A percentile compares a stretch with the other conserved stretches of the same genome.
Evolutionary conservation across 2,797 vertebrate species (phyloP).

Genomic region (Clamator glandarius): DNA sequence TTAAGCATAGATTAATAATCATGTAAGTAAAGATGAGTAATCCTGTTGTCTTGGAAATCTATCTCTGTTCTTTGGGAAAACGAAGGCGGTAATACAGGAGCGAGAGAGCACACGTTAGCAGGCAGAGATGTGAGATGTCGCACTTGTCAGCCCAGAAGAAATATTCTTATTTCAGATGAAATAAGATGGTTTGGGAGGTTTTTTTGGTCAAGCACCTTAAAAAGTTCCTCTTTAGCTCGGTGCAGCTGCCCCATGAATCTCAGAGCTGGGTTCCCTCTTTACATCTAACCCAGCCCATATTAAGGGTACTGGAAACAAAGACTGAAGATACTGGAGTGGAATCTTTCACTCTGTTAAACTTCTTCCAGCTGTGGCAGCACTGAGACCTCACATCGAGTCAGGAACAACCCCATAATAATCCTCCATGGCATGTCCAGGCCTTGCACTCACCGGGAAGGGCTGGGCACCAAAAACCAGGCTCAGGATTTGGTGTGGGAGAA

Average conservation of each 20-base stretch:
- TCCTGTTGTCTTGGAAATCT: neutral
- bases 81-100: neutral
- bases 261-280: neutral
- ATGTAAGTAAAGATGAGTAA: neutral
- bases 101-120: neutral
- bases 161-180: neutral
- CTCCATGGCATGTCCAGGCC: neutral
- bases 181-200: neutral
- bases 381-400: neutral
- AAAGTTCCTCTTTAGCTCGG: neutral
- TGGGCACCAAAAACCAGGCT: neutral
- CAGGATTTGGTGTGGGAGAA: neutral
- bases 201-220: neutral
- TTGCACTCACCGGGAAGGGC: neutral
- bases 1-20: neutral
- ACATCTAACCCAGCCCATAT: neutral
- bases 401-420: neutral
- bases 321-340: neutral
- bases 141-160: neutral
- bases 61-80: neutral
- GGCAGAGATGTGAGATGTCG: neutral
- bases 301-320: neutral
- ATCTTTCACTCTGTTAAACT: neutral
- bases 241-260: no score
- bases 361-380: neutral